Conservation (phyloP, 2,888 invertebrate species). For the Pilophorus perplexus region DNA sequence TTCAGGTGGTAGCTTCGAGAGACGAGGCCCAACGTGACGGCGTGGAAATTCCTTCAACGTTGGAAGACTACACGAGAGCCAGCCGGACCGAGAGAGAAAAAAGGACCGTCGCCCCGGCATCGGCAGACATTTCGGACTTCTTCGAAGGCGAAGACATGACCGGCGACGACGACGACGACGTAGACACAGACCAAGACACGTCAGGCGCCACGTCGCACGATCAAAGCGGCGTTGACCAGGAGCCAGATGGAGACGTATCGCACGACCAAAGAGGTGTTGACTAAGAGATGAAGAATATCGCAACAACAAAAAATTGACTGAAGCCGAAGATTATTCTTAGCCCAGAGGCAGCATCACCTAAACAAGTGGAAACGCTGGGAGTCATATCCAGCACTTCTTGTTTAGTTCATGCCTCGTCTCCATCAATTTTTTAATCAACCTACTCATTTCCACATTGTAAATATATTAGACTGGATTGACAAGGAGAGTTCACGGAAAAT, state of each 20-base stretch:
- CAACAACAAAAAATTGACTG: too few species aligned
- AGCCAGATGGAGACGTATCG: conserved; percentile 5
- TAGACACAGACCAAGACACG: conserved; percentile 40
- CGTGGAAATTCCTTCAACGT: conserved; percentile 42
- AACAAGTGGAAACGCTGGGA: too few species aligned
- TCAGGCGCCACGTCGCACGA: conserved; percentile 23
- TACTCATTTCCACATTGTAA: too few species aligned
- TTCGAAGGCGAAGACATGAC: conserved; percentile 42
- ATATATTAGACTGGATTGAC: too few species aligned
- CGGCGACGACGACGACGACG: conserved; percentile 42
- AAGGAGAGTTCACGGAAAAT: too few species aligned
- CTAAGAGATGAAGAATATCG: too few species aligned
- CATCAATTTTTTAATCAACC: too few species aligned
- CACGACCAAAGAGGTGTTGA: too few species aligned
- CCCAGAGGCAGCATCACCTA: too few species aligned
- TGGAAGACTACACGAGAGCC: conserved; percentile 45
- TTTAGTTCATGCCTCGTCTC: too few species aligned
- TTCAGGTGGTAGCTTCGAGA: conserved; percentile 37
- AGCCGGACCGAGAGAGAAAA: conserved; percentile 36
- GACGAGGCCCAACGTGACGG: conserved; percentile 43
- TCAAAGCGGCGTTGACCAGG: conserved; percentile 6
- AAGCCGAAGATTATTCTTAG: too few species aligned
- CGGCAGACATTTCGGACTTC: conserved; percentile 41
- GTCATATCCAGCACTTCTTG: too few species aligned
- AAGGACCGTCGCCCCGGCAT: not conserved